Conservation (phyloP, 1,140 invertebrate species). For the Zaprionus camerounensis region DNA sequence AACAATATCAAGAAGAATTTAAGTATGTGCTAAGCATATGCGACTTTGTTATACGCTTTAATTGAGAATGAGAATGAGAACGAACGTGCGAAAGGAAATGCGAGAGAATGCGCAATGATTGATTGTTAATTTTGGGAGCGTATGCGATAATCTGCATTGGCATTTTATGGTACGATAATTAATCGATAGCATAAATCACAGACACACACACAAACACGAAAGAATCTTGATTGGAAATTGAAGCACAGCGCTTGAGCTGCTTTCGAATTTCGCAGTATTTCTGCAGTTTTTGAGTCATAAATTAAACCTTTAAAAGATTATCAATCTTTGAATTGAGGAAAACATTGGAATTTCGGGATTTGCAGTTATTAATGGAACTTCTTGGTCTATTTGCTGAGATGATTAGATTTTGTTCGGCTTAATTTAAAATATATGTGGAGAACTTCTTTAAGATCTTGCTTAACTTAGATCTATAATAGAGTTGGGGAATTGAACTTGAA, state of each 20-base stretch:
- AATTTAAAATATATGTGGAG: background rate
- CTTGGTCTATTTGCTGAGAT: no score
- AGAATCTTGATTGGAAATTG: background rate
- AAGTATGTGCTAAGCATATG: conserved; percentile 9
- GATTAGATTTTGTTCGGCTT: no score
- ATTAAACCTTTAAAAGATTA: background rate
- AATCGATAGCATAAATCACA: conserved; percentile 5
- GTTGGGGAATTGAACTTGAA: no score
- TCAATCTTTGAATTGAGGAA: no score
- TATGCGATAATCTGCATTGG: background rate
- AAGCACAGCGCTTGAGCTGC: background rate
- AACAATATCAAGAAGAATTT: background rate
- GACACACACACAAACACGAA: background rate
- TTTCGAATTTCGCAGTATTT: background rate
- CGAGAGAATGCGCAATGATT: background rate
- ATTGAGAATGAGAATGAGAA: background rate
- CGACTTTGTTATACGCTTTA: conserved; percentile 14
- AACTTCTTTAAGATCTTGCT: background rate
- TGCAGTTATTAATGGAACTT: no score
- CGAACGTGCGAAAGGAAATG: background rate
- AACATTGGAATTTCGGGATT: no score
- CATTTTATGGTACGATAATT: background rate
- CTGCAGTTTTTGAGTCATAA: background rate
- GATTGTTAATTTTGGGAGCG: background rate
- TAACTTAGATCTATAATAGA: no score